These are phyloP conservation scores for Delichon dasypus DNA, from an alignment of 2,797 vertebrate genomes.

Conservation along the genomic window DNA sequence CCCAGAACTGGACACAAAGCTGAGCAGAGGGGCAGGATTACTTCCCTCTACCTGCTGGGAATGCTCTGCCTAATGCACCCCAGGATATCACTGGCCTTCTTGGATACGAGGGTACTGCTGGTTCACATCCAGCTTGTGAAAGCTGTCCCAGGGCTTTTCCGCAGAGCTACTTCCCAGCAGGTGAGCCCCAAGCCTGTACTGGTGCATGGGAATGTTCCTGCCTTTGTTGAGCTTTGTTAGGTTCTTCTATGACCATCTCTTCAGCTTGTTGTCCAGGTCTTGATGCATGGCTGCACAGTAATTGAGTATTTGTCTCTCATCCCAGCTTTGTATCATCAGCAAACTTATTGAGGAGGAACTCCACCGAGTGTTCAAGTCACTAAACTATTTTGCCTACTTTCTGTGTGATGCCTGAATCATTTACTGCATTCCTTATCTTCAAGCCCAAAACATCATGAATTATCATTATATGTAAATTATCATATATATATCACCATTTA, in stretches of 20 bases:
- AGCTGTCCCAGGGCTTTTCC: too few species aligned
- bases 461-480: not conserved
- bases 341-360: not conserved
- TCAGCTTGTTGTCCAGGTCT: not conserved
- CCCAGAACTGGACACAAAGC: not conserved
- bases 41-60: fast-evolving
- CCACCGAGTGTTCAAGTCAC: too few species aligned
- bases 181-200: not conserved
- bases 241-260: not conserved
- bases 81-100: not conserved
- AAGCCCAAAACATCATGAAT: not conserved
- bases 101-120: not conserved
- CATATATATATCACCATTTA: not conserved
- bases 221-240: not conserved
- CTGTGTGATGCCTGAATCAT: not conserved
- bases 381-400: not conserved
- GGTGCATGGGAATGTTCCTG: not conserved
- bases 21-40: not conserved
- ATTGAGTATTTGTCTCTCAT: not conserved
- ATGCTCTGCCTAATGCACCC: not conserved
- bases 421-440: not conserved
- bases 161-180: not conserved
- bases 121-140: not conserved
- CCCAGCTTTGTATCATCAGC: not conserved
- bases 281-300: not conserved